Base-by-base conservation (phyloP, 2,888 invertebrate species). In the Temnothorax unifasciatus region DNA sequence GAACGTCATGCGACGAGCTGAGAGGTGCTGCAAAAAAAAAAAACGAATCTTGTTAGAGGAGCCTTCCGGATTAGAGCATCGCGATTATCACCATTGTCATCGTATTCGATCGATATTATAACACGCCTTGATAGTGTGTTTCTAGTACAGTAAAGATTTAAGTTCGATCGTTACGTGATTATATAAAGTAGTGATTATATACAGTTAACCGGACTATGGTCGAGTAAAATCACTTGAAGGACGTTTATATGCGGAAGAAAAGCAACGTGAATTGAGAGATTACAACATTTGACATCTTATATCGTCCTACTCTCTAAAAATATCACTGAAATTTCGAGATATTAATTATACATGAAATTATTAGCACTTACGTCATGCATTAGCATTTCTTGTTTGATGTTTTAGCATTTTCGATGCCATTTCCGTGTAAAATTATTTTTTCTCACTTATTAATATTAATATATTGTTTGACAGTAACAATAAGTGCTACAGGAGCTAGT, bases 61-160 rank as follows among this genome's bases (percentile, higher is more conserved):
- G 76, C 84, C 84, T 86, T 83, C 68, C 54, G 44, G 87, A 34
- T 47, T 34, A 25, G 52, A 82, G 18, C 63, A 54, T 57, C 59
- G 25, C 15, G 57, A 50, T 75, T 84, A 64, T 76, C 71, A 85
- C 88, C 87, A 89, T 90, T 90, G 88, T 90, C 90, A 88, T 86
- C 86, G 83, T 59, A 34, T 68, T 29, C 25, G 47, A 52, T 74
- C 66, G 41, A 44, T 61, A 4, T 25, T 13, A 50, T 38, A 13
- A 41, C 18, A 4, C 6, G 13, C 50, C 11, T 52, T 13, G 34
- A 44, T n/a, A 44, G 18, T 18, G 1, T 34, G 4, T 76, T 41
- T 71, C 25, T 29, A 29, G 29, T 29, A 29, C 29, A 29, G 8
- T 3, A 38, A 50, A n/a, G n/a, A 57, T 34, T 54, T 15, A 9